phyloP scores from a whole-genome alignment of 2,113 vertebrate species.

The Piaya cayana region DNA sequence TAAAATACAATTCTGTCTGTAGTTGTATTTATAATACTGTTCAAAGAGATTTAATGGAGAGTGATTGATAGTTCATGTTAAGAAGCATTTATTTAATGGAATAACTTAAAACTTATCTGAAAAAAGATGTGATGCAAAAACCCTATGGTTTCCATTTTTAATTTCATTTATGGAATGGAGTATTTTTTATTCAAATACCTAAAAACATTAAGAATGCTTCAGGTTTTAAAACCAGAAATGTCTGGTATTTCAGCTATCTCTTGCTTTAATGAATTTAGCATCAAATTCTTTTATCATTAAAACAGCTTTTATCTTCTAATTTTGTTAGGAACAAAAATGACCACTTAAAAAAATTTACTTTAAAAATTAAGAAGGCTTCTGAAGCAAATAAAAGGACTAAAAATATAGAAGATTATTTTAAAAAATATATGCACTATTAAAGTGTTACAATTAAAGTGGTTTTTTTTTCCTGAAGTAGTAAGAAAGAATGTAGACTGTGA shows the following conservation, averaged over 20 bases:
- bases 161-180: not conserved
- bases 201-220: not conserved
- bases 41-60: not conserved
- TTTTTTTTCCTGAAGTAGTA: not conserved
- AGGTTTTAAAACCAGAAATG: not conserved
- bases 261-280: not conserved
- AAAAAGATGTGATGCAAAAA: not conserved
- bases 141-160: not conserved
- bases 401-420: not conserved
- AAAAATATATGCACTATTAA: not conserved
- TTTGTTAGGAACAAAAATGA: not conserved
- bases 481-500: not conserved
- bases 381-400: not conserved
- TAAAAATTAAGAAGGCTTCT: not conserved
- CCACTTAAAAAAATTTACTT: not conserved
- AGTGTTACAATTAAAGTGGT: not conserved
- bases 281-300: not conserved
- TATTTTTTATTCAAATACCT: not conserved
- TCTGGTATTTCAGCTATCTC: not conserved
- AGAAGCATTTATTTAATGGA: not conserved
- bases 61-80: not conserved
- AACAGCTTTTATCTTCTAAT: not conserved
- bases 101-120: not conserved
- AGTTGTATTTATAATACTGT: not conserved
- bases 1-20: not conserved